These are phyloP conservation scores for Hydra vulgaris DNA, from an alignment of 30 jellyfish, hydroid and myxozoan species.

Conservation along the genomic window DNA sequence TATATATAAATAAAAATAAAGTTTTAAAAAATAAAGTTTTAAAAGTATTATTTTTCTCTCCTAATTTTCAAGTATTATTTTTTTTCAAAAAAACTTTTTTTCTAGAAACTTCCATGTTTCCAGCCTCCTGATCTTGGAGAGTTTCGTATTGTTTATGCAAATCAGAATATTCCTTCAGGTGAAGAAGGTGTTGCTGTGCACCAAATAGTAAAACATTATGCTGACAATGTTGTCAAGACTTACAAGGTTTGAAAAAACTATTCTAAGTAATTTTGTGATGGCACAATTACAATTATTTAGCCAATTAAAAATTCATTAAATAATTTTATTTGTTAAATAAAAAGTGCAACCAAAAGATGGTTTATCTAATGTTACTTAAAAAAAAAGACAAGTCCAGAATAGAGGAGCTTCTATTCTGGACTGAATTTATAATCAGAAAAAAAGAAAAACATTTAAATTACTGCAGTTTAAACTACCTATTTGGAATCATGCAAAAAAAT, in stretches of 20 bases:
- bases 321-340: not conserved
- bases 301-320: no score
- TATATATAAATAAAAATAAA: no score
- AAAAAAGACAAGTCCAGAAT: not conserved
- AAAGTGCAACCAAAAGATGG: not conserved
- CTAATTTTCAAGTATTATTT: not conserved
- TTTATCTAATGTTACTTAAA: not conserved
- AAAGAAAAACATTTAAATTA: no score
- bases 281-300: no score
- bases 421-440: no score
- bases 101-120: slow-evolving; percentile 16
- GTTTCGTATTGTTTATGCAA: slow-evolving; percentile 61
- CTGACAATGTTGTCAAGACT: slow-evolving; percentile 79
- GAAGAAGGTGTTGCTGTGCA: slow-evolving; percentile 58
- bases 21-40: no score
- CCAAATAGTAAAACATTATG: slow-evolving; percentile 55
- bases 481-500: no score
- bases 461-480: no score
- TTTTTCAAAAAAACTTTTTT: not conserved
- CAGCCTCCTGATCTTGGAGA: slow-evolving; percentile 48
- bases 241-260: slow-evolving; percentile 67
- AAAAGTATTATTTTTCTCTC: no score
- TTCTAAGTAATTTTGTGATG: no score
- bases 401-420: no score
- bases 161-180: slow-evolving; percentile 59